Evolutionary conservation across 2,888 invertebrate species (phyloP).

Genomic region (Rosalia funebris): DNA sequence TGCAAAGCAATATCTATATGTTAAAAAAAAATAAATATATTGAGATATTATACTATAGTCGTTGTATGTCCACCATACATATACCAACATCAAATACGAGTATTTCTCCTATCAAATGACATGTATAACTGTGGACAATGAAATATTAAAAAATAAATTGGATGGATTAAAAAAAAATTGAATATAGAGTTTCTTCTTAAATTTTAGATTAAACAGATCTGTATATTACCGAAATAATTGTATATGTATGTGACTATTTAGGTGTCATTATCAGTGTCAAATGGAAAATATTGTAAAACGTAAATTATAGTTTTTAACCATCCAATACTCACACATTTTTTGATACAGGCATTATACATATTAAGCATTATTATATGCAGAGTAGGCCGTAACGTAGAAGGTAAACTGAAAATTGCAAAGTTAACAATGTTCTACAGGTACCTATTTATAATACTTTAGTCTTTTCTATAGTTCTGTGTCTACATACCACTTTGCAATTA

Average conservation of each 20-base stretch:
- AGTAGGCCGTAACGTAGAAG: slow-evolving; percentile 11
- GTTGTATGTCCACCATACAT: slow-evolving; percentile 45
- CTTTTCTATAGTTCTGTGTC: slow-evolving; percentile 9
- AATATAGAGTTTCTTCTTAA: too few species aligned
- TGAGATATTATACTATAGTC: slow-evolving; percentile 45
- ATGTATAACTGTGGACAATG: slow-evolving; percentile 42
- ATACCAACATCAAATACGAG: slow-evolving; percentile 29
- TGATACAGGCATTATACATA: not conserved
- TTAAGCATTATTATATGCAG: not conserved
- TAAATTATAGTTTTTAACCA: too few species aligned
- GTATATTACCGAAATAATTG: too few species aligned
- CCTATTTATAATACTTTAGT: slow-evolving; percentile 15
- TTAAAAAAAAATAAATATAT: slow-evolving; percentile 32
- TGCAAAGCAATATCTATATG: slow-evolving; percentile 6
- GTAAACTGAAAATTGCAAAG: not conserved
- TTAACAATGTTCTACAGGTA: not conserved
- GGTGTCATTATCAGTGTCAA: too few species aligned
- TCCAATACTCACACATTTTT: not conserved
- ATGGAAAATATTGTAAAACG: too few species aligned
- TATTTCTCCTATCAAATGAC: slow-evolving; percentile 37
- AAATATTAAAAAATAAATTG: slow-evolving; percentile 37
- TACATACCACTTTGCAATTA: slow-evolving; percentile 1
- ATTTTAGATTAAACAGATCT: too few species aligned
- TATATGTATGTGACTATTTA: too few species aligned
- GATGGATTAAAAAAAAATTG: not conserved